phyloP scores from a whole-genome alignment of 2,888 invertebrate species.

The Phyllotreta cruciferae region DNA sequence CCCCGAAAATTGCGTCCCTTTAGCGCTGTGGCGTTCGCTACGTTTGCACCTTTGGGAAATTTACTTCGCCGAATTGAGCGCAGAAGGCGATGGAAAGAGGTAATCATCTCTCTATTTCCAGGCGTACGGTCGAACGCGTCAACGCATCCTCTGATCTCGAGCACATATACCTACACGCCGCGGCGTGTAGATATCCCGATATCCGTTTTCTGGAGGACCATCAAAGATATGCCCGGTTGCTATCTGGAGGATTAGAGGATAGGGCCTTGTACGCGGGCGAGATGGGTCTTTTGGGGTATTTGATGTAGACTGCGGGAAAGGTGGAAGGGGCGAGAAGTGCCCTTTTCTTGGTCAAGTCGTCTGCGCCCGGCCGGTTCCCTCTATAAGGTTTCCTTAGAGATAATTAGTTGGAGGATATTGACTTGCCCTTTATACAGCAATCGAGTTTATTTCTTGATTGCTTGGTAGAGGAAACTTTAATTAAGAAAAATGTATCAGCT shows the following conservation, averaged over 20 bases:
- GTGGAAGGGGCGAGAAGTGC: slow-evolving; percentile 10
- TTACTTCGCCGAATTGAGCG: slow-evolving; percentile 48
- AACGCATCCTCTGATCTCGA: slow-evolving; percentile 42
- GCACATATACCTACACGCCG: slow-evolving; percentile 2
- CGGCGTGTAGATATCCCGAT: slow-evolving; percentile 7
- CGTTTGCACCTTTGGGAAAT: slow-evolving; percentile 53
- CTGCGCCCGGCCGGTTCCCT: not conserved
- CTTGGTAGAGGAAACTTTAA: too few species aligned
- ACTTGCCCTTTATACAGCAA: too few species aligned
- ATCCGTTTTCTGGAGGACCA: slow-evolving; percentile 35
- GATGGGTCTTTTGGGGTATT: slow-evolving; percentile 31
- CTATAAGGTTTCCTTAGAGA: too few species aligned
- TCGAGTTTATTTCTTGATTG: too few species aligned
- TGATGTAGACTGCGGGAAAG: slow-evolving; percentile 31
- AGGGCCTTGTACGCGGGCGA: slow-evolving; percentile 32
- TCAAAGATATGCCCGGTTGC: slow-evolving; percentile 43
- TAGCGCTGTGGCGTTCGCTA: slow-evolving; percentile 30
- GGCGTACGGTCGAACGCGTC: slow-evolving; percentile 48
- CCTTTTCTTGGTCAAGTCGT: slow-evolving; percentile 28
- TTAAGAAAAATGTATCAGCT: too few species aligned
- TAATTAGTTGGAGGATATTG: too few species aligned
- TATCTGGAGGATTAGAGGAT: slow-evolving; percentile 38
- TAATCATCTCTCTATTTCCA: slow-evolving; percentile 47
- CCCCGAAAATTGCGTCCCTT: slow-evolving; percentile 25
- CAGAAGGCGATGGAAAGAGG: slow-evolving; percentile 43